Evolutionary conservation across 2,113 vertebrate genomes (phyloP), one percentile per base, ranked within the genome.

Genomic region (Chaenocephalus aceratus): DNA sequence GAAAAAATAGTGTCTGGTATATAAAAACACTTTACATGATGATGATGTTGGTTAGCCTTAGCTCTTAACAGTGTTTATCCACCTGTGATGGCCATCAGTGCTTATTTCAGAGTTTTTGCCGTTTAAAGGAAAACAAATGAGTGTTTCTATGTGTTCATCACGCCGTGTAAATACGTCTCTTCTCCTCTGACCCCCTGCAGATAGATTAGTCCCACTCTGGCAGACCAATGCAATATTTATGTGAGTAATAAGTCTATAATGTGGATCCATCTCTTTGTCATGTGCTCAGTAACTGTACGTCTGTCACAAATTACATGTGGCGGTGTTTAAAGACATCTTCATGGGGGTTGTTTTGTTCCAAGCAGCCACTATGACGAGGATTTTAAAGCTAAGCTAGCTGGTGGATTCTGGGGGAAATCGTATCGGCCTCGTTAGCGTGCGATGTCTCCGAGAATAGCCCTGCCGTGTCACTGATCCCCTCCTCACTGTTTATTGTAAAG

Each of bases 161-260:
- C 85, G 62, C 58, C 75, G 80, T 92, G 89, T 93, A 89, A 90
- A 89, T 89, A 88, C 26, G 59, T 90, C 79, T 68, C 80, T 90
- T 11, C 54, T 34, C 14, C 16, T 26, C 23, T 0, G 9, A 36
- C 45, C 60, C 72, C 81, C 68, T 72, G 79, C 85, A 77, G 36
- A 81, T 88, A 86, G 79, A 83, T 83, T 85, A 81, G 87, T 81
- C 72, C 84, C 83, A 41, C 86, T 82, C 74, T 58, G 79, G 85
- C 73, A 89, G 79, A 89, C 81, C 88, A 89, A 93, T 93, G 93
- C 92, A 93, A 92, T 93, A 93, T 92, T 89, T 92, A 86, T 93
- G 92, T 93, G 60, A 80, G 86, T 92, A 85, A 87, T 80, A 66
- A 82, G 82, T 93, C 77, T 74, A 57, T 54, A 72, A 1, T 84